Conservation (phyloP, 1,140 invertebrate species). For the Drosophila repletoides region DNA sequence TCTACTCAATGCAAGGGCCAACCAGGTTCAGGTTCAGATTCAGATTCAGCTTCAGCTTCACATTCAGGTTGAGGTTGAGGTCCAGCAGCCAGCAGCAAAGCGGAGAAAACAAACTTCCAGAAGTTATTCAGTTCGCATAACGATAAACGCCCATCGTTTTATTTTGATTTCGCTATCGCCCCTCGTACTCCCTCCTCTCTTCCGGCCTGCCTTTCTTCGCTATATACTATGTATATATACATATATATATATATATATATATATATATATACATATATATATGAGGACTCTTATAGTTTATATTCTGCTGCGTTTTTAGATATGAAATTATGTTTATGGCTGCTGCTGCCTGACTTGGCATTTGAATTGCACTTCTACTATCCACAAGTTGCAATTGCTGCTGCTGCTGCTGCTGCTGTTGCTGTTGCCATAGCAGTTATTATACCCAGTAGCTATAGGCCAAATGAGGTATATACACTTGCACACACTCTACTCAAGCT, state of each 20-base stretch:
- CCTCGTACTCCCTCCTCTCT: background rate
- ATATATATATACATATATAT: background rate
- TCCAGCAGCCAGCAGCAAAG: slow-evolving; percentile 1
- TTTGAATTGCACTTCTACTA: slow-evolving; percentile 72
- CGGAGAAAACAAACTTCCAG: slow-evolving; percentile 74
- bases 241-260: background rate
- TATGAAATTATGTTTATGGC: slow-evolving; percentile 77
- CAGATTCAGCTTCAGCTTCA: background rate
- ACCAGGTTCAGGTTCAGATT: slow-evolving; percentile 29
- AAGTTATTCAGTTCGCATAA: slow-evolving; percentile 79
- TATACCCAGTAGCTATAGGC: background rate
- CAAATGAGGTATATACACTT: background rate
- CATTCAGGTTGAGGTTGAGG: slow-evolving; percentile 2
- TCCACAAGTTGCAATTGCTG: slow-evolving; percentile 69
- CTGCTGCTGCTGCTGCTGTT: slow-evolving; percentile 20
- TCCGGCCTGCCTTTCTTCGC: background rate
- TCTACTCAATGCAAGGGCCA: slow-evolving; percentile 35
- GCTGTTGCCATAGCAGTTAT: slow-evolving; percentile 7
- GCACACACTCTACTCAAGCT: too few species aligned
- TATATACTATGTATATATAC: background rate
- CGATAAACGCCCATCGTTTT: slow-evolving; percentile 78
- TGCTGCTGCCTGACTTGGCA: slow-evolving; percentile 38
- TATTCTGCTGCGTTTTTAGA: slow-evolving; percentile 68
- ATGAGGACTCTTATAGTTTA: slow-evolving; percentile 48
- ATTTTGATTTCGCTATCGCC: slow-evolving; percentile 62